Evolutionary conservation across 2,888 invertebrate species (phyloP).

Genomic region (Stictocephala bisonia): DNA sequence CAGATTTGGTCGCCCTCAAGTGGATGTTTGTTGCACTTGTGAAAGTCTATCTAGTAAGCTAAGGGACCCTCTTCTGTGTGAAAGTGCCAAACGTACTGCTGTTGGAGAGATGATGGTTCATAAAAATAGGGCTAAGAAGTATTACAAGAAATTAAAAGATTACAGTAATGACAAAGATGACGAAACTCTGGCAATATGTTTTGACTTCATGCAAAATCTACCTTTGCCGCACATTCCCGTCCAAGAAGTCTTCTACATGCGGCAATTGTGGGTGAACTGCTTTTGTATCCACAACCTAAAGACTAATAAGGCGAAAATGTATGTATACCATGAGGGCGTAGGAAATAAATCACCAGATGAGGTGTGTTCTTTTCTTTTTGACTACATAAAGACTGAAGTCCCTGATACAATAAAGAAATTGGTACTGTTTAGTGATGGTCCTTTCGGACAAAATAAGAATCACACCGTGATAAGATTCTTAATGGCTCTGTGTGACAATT

Average conservation of each 20-base stretch:
- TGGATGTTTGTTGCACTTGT: constrained; percentile 55
- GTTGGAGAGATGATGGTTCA: no score
- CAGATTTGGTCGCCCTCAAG: constrained; percentile 56
- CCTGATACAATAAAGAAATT: constrained; percentile 38
- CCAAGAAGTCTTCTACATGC: constrained; percentile 31
- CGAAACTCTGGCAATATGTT: constrained; percentile 51
- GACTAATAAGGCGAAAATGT: constrained; percentile 49
- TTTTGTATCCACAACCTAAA: constrained; percentile 53
- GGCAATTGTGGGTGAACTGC: constrained; percentile 52
- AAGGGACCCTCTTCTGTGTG: constrained; percentile 48
- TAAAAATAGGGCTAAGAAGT: constrained; percentile 54
- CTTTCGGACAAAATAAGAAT: no score
- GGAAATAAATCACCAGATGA: constrained; percentile 47
- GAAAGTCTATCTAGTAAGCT: no score
- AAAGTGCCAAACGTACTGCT: constrained; percentile 53
- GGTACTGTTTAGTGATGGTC: constrained; percentile 49
- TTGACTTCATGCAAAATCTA: constrained; percentile 49
- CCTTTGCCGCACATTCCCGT: constrained; percentile 45
- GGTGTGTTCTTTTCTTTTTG: constrained; percentile 38
- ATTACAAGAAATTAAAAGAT: constrained; percentile 49
- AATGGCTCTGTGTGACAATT: no score
- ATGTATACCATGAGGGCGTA: constrained; percentile 53
- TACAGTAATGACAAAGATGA: constrained; percentile 48
- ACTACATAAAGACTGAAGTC: constrained; percentile 20
- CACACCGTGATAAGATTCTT: no score